Conservation (phyloP, 2,797 vertebrate genomes). For the Astyanax mexicanus region DNA sequence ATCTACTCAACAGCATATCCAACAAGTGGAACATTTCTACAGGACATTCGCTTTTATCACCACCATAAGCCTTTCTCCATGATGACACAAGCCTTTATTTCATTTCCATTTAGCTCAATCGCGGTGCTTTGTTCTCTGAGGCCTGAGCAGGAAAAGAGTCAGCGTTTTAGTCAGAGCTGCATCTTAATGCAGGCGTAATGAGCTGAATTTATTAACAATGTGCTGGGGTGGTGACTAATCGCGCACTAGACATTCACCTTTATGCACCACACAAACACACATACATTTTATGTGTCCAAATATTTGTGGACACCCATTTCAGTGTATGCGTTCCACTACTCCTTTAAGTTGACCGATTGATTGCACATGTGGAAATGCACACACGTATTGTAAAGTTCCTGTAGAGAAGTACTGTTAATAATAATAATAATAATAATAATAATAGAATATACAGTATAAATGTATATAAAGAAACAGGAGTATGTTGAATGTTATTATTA, state of each 20-base stretch:
- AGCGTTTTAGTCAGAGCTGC: not conserved
- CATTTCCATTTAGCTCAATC: not conserved
- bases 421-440: no score
- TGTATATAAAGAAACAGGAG: no score
- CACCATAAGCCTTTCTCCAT: not conserved
- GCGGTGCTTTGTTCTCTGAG: not conserved
- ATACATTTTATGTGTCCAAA: not conserved
- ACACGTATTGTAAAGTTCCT: no score
- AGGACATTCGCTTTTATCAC: slow-evolving; percentile 27
- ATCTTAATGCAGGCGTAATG: not conserved
- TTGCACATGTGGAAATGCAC: no score
- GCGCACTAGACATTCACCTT: not conserved
- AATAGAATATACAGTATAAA: no score
- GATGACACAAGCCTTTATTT: not conserved
- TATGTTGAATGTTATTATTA: no score
- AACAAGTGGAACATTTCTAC: slow-evolving; percentile 20
- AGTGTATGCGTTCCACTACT: no score
- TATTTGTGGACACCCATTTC: no score
- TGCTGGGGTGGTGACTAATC: not conserved
- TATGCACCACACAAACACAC: no score
- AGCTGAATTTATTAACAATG: not conserved
- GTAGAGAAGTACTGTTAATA: no score
- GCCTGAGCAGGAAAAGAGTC: not conserved
- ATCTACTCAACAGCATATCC: not conserved
- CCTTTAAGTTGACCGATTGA: no score